Percentiles rank a stretch among this genome's conserved stretches.
phyloP scores from a whole-genome alignment of 2,113 vertebrate genomes.

The Pterocles burchelli region DNA sequence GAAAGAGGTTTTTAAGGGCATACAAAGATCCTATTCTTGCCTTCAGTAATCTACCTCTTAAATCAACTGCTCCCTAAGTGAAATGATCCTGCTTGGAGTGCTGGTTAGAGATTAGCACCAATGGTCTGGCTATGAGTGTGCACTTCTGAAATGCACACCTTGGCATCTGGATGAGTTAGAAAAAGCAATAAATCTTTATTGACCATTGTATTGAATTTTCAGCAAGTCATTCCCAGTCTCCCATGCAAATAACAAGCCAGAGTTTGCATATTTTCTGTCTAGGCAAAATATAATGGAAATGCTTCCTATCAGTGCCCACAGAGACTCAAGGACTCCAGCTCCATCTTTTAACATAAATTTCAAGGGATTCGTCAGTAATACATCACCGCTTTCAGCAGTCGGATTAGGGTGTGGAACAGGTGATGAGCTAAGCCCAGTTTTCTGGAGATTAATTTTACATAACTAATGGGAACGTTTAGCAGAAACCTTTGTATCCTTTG shows the following conservation, averaged over 20 bases:
- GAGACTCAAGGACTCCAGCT: background rate
- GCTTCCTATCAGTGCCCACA: background rate
- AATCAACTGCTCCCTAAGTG: rapidly evolving
- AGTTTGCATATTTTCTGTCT: background rate
- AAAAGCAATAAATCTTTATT: background rate
- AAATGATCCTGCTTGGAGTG: background rate
- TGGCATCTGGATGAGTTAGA: background rate
- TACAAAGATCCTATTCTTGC: too few relatives aligned
- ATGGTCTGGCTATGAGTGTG: background rate
- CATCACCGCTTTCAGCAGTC: background rate
- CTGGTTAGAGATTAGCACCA: background rate
- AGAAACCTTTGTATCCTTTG: background rate
- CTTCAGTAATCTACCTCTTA: background rate
- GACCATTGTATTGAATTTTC: background rate
- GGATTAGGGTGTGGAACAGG: slow-evolving; percentile 31
- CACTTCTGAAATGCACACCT: background rate
- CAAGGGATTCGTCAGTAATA: background rate
- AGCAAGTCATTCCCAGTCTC: background rate
- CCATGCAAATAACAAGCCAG: background rate
- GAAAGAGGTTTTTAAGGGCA: too few relatives aligned
- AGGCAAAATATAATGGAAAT: background rate
- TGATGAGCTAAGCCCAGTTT: slow-evolving; percentile 27
- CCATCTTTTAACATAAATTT: background rate
- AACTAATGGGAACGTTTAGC: background rate
- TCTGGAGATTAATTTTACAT: slow-evolving; percentile 8